These are phyloP conservation scores for Lithophane leautieri DNA, from an alignment of 2,888 invertebrate genomes.

Conservation along the genomic window DNA sequence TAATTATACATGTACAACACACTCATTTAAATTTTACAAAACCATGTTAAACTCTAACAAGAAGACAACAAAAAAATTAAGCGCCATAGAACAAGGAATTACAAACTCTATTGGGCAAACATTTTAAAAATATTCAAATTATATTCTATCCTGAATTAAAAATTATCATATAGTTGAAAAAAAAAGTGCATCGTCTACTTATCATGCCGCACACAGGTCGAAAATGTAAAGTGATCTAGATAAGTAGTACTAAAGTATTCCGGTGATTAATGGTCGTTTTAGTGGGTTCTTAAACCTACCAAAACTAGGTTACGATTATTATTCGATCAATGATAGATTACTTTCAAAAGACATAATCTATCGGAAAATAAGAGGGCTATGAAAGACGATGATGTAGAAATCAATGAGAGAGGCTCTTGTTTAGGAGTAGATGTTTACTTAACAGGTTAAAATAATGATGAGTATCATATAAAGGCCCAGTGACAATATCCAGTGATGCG, in stretches of 20 bases:
- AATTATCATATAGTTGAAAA: constrained; percentile 44
- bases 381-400: neutral
- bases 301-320: neutral
- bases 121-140: constrained; percentile 62
- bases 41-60: constrained; percentile 39
- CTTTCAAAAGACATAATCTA: neutral
- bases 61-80: constrained; percentile 39
- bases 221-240: constrained; percentile 14
- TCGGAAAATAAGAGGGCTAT: neutral
- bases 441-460: neutral
- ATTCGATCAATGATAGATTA: neutral
- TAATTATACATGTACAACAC: constrained; percentile 6
- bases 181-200: constrained; percentile 37
- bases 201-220: constrained; percentile 22
- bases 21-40: constrained; percentile 19
- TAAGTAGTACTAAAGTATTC: neutral
- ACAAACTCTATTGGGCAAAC: constrained; percentile 59
- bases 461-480: neutral
- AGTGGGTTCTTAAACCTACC: neutral
- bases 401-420: neutral
- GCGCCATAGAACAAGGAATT: constrained; percentile 55
- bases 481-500: no score
- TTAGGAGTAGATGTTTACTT: neutral
- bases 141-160: constrained; percentile 56
- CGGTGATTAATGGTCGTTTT: neutral